phyloP scores from a whole-genome alignment of 2,113 vertebrate species.

The Pachypanchax playfairii region DNA sequence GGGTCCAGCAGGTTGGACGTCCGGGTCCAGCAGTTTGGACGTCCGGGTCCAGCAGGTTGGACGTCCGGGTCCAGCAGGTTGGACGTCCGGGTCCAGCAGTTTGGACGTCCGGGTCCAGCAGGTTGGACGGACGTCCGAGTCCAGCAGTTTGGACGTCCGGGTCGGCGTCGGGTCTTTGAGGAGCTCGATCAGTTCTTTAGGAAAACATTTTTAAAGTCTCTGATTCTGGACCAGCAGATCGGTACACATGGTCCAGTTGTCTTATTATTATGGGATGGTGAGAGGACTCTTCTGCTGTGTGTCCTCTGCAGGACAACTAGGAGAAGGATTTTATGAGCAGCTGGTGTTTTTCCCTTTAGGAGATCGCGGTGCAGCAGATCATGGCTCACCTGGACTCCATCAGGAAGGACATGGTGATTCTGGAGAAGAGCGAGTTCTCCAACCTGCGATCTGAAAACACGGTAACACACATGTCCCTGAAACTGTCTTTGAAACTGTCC shows the following conservation, averaged over 20 bases:
- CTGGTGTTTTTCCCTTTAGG: constrained; percentile 56
- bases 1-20: background rate
- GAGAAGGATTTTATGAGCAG: too few relatives aligned
- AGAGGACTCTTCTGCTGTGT: too few relatives aligned
- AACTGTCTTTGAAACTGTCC: too few relatives aligned
- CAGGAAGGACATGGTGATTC: constrained; percentile 97
- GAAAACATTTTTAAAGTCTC: too few relatives aligned
- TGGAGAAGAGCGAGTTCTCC: constrained; percentile 98
- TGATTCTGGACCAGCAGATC: too few relatives aligned
- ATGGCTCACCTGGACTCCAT: constrained; percentile 95
- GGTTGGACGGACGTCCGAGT: too few relatives aligned
- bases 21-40: constrained; percentile 1
- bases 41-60: background rate
- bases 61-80: background rate
- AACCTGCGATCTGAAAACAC: constrained; percentile 92
- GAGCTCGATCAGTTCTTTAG: too few relatives aligned
- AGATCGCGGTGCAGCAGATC: constrained; percentile 94
- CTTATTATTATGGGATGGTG: background rate
- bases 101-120: background rate
- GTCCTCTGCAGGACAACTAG: too few relatives aligned
- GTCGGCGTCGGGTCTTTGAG: too few relatives aligned
- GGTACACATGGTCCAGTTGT: too few relatives aligned
- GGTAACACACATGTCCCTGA: constrained; percentile 66
- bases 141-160: background rate
- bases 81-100: background rate